phyloP scores from a whole-genome alignment of 92 coral and sea anemone species.

The Scolanthus callimorphus region DNA sequence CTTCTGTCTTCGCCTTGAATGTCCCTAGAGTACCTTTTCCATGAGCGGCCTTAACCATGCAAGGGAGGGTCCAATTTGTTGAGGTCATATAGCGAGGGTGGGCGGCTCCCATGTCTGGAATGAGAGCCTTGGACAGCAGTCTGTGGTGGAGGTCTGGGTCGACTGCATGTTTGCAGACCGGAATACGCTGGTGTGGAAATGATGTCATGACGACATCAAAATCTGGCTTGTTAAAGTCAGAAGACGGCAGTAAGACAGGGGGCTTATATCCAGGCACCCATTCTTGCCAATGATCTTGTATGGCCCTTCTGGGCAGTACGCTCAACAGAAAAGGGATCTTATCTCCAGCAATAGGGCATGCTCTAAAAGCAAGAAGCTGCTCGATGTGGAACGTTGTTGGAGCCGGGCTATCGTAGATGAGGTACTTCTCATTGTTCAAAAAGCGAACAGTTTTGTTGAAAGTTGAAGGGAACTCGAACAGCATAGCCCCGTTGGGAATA shows the following conservation, averaged over 20 bases:
- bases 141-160: too few relatives aligned
- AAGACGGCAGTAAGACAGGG: constrained; percentile 44
- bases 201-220: constrained; percentile 45
- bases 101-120: constrained; percentile 64
- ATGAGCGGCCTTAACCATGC: constrained; percentile 67
- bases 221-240: constrained; percentile 50
- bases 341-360: constrained; percentile 57
- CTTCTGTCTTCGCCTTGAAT: constrained; percentile 38
- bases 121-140: constrained; percentile 54
- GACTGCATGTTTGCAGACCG: constrained; percentile 62
- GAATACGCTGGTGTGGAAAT: constrained; percentile 52
- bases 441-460: constrained; percentile 48
- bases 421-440: constrained; percentile 41
- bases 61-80: too few relatives aligned
- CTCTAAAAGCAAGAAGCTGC: constrained; percentile 52
- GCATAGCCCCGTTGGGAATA: constrained; percentile 50
- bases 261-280: constrained; percentile 50
- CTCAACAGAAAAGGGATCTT: constrained; percentile 51
- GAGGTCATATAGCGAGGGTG: constrained; percentile 51
- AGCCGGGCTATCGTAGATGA: constrained; percentile 45
- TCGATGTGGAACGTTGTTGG: too few relatives aligned
- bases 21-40: constrained; percentile 51
- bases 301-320: constrained; percentile 32
- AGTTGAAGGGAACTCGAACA: constrained; percentile 48
- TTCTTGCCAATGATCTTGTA: constrained; percentile 59